phyloP scores from a whole-genome alignment of 2,888 invertebrate genomes.

The Acleris emargana region DNA sequence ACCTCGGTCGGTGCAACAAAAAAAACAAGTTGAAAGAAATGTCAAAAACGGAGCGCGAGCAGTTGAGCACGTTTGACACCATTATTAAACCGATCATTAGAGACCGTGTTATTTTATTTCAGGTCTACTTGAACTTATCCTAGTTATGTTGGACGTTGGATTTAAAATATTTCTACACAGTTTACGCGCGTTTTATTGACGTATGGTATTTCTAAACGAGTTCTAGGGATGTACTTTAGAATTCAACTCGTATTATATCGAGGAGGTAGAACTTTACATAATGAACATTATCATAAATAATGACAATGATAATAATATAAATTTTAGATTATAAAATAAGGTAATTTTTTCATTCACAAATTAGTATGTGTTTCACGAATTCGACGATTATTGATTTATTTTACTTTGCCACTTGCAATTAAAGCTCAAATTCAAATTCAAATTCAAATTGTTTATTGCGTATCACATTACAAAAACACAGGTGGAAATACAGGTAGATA shows the following conservation, averaged over 20 bases:
- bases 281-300: too few relatives aligned
- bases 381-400: too few relatives aligned
- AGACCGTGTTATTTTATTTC: neutral
- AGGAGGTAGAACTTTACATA: neutral
- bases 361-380: too few relatives aligned
- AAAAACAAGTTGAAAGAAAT: neutral
- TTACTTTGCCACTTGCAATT: too few relatives aligned
- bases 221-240: conserved; percentile 8
- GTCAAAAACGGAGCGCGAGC: conserved; percentile 8
- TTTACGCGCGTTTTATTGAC: conserved; percentile 17
- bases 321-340: too few relatives aligned
- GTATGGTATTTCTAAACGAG: conserved; percentile 13
- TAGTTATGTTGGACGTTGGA: conserved; percentile 17
- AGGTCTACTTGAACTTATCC: conserved; percentile 9
- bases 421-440: too few relatives aligned
- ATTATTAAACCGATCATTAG: conserved; percentile 1
- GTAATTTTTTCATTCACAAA: too few relatives aligned
- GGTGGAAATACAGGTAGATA: too few relatives aligned
- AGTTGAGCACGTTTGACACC: neutral
- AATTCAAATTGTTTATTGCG: too few relatives aligned
- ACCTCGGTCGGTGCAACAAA: too few relatives aligned
- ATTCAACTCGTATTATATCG: conserved; percentile 3
- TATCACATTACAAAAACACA: too few relatives aligned
- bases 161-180: conserved; percentile 31
- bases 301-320: too few relatives aligned